phyloP scores from a whole-genome alignment of 2,797 vertebrate genomes.

The Girardinus metallicus region DNA sequence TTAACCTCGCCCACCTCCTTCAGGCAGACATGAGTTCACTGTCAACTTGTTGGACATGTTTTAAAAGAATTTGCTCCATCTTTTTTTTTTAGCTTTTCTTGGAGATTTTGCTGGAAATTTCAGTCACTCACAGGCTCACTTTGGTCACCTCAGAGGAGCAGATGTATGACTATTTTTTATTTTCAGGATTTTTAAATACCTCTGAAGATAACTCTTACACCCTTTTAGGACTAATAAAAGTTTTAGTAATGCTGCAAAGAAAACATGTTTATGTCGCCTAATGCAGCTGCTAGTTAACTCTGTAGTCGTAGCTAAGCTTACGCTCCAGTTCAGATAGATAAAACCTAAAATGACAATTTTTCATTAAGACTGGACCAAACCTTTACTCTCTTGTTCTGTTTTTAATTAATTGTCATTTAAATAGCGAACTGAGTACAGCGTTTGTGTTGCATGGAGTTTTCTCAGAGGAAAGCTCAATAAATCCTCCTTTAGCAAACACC shows the following conservation, averaged over 20 bases:
- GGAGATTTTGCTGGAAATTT: neutral
- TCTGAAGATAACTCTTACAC: neutral
- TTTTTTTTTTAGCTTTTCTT: neutral
- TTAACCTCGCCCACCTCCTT: conserved; percentile 28
- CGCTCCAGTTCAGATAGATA: neutral
- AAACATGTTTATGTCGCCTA: conserved; percentile 40
- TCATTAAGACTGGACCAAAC: neutral
- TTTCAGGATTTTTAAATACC: neutral
- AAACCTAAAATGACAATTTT: neutral
- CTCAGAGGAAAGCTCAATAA: neutral
- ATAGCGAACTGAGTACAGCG: neutral
- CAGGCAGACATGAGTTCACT: conserved; percentile 9
- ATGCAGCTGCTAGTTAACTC: conserved; percentile 3
- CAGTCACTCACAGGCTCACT: neutral
- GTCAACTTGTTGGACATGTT: conserved; percentile 3
- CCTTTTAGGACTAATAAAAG: neutral
- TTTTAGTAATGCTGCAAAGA: neutral
- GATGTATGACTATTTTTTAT: neutral
- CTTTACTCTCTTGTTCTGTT: neutral
- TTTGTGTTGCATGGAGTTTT: neutral
- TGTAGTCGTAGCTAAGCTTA: neutral
- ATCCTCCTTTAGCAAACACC: neutral
- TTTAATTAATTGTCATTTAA: too few relatives aligned
- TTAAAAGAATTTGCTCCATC: neutral
- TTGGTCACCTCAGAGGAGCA: neutral